Evolutionary conservation across 2,797 vertebrate genomes (phyloP).

Genomic region (Dallia pectoralis): DNA sequence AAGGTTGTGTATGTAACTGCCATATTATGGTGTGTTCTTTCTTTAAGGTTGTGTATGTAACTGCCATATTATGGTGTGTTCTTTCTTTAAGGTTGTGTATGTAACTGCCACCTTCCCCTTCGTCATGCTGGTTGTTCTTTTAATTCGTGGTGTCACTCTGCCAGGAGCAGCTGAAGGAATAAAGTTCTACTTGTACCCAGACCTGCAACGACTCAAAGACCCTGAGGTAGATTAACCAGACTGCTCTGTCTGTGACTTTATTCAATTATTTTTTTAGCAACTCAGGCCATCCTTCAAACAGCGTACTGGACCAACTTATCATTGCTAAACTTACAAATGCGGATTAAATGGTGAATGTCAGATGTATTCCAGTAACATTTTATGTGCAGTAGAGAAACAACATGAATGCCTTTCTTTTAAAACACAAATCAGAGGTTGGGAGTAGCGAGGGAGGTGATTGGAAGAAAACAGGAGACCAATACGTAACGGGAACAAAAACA

Average conservation of each 20-base stretch:
- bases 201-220: slow-evolving; percentile 88
- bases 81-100: slow-evolving; percentile 87
- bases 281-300: background rate
- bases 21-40: background rate
- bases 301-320: background rate
- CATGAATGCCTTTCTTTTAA: no score
- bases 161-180: slow-evolving; percentile 92
- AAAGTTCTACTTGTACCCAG: slow-evolving; percentile 96
- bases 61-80: no score
- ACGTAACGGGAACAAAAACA: no score
- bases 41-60: no score
- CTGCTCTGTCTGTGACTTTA: background rate
- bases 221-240: slow-evolving; percentile 82
- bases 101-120: slow-evolving; percentile 98
- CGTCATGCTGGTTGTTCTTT: slow-evolving; percentile 91
- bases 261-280: background rate
- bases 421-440: no score
- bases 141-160: slow-evolving; percentile 93
- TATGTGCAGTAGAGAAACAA: no score
- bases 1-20: background rate
- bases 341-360: no score
- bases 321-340: no score
- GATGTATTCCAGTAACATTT: no score
- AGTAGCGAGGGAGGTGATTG: no score
- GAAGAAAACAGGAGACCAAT: no score